A percentile compares a stretch with the other conserved stretches of the same genome.
phyloP scores from a whole-genome alignment of 1,140 invertebrate species.

The Drosophila subobscura region DNA sequence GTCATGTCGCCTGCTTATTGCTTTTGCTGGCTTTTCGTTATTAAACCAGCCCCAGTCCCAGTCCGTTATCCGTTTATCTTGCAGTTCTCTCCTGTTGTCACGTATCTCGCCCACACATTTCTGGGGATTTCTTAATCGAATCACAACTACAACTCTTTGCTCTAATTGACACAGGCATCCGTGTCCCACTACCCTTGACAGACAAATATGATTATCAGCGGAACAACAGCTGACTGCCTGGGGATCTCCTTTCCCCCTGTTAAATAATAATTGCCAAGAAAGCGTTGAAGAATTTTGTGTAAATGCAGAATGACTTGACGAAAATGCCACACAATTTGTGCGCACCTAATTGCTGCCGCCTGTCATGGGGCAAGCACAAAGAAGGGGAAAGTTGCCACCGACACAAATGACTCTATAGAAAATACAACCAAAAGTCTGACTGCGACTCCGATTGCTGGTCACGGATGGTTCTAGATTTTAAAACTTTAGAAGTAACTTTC shows the following conservation, averaged over 20 bases:
- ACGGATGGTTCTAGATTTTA: slow-evolving; percentile 11
- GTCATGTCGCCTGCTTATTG: slow-evolving; percentile 74
- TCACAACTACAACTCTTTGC: slow-evolving; percentile 18
- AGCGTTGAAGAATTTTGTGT: slow-evolving; percentile 43
- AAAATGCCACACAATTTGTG: slow-evolving; percentile 18
- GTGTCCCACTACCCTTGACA: slow-evolving; percentile 51
- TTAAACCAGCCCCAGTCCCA: slow-evolving; percentile 48
- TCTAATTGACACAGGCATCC: slow-evolving; percentile 52
- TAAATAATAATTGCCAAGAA: slow-evolving; percentile 64
- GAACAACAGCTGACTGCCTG: slow-evolving; percentile 24
- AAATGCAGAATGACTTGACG: slow-evolving; percentile 40
- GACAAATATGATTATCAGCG: slow-evolving; percentile 50
- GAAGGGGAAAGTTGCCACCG: slow-evolving; percentile 42
- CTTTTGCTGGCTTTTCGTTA: slow-evolving; percentile 66
- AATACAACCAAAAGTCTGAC: slow-evolving; percentile 10
- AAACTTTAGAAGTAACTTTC: slow-evolving; percentile 18
- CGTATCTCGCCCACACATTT: slow-evolving; percentile 1
- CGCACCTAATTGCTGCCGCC: slow-evolving; percentile 1
- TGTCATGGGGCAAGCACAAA: slow-evolving; percentile 17
- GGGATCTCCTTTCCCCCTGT: slow-evolving; percentile 18
- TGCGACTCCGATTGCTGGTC: slow-evolving; percentile 3
- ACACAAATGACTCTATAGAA: slow-evolving; percentile 1
- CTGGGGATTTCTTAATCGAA: slow-evolving; percentile 44
- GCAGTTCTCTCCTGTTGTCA: neutral
- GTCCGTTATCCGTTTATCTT: slow-evolving; percentile 51